These are phyloP conservation scores for Pentalonia nigronervosa DNA, from an alignment of 1,140 invertebrate genomes.

Conservation along the genomic window DNA sequence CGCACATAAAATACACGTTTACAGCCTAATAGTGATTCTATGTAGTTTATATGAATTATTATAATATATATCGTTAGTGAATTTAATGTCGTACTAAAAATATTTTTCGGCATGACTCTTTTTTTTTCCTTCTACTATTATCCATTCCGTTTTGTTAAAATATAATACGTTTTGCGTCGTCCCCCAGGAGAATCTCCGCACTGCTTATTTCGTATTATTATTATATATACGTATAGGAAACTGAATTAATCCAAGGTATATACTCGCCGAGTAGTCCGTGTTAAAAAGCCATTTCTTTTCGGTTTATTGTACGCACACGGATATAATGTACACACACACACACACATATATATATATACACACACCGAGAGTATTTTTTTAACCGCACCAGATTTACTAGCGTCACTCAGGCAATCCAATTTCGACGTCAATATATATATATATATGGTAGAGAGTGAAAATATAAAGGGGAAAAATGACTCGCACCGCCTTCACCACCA, in stretches of 20 bases:
- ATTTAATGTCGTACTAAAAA: neutral
- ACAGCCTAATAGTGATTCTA: neutral
- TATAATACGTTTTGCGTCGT: neutral
- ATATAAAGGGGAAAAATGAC: slow-evolving; percentile 16
- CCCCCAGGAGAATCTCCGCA: neutral
- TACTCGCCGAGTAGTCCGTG: neutral
- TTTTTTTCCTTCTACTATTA: too few species aligned
- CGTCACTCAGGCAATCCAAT: slow-evolving; percentile 25
- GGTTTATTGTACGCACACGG: neutral
- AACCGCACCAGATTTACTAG: neutral
- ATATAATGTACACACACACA: neutral
- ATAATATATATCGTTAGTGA: neutral
- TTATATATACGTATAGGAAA: neutral
- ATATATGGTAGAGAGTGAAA: neutral
- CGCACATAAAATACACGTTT: neutral
- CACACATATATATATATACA: neutral
- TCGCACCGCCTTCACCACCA: neutral
- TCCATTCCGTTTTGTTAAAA: neutral
- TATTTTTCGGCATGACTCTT: neutral
- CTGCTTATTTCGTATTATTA: neutral
- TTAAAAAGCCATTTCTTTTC: slow-evolving; percentile 17
- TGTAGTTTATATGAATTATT: neutral
- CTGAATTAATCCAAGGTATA: slow-evolving; percentile 27
- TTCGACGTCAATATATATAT: neutral
- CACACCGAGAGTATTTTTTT: neutral